Base-by-base conservation (phyloP, 2,113 vertebrate genomes). In the Uropsilus gracilis region DNA sequence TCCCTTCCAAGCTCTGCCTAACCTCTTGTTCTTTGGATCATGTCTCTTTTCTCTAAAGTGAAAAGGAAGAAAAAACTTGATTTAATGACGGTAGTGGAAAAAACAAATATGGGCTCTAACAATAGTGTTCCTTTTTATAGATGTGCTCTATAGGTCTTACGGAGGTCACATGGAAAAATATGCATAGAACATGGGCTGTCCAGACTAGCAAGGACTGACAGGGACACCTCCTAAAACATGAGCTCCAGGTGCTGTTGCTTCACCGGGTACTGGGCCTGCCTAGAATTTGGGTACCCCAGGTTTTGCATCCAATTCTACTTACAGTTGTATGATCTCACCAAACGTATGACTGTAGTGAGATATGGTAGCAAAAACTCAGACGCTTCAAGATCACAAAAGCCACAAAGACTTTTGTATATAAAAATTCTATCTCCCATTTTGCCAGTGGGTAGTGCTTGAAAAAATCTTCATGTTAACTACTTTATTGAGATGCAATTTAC, bases 21-120 rank as follows among this genome's bases (percentile, higher is more conserved):
- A 92, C 46, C 63, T 77, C 85, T 93, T 24, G 1, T 86, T 84
- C 73, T 90, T 88, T 78, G 61, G 72, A 53, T 95, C 91, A 85
- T 90, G 69, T 90, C 22, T 86, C 55, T 94, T 88, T 90, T 80
- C 87, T 75, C 85, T 84, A 39, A 94, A 78, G 73, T 37, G 44
- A 93, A 90, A 68, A 11, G 30, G 26, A 48, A 53, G 59, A 64
- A 77, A 66, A 72, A 42, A 8, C 14, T 5, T 37, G 28, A 32
- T 94, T 78, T 42, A 73, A 63, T 50, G 44, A 32, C 8, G 8
- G 63, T 24, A 80, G 37, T 85, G 81, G 82, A 61, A 30, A 55
- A 89, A 95, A 59, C 34, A 75, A 84, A 63, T 89, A 68, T 92
- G 57, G 71, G 55, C 57, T 50, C 81, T 11, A 73, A 48, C 73